Evolutionary conservation across 1,140 invertebrate species (phyloP), one percentile per base, ranked within the genome.

Genomic region (Zophobas morio): DNA sequence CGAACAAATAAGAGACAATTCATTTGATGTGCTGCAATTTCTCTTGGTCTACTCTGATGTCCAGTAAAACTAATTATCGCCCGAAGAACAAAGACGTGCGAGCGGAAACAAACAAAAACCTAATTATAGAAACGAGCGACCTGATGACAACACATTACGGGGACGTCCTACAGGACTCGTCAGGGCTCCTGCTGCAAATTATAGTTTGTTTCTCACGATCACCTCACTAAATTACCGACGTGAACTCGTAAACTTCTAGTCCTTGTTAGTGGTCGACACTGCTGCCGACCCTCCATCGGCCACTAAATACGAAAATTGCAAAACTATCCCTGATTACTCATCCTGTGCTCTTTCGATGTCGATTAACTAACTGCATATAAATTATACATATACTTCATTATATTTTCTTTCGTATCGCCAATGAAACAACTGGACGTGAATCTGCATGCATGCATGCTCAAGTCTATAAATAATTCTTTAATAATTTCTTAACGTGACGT

Each of bases 91-190:
- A 77, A 79, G 77, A 81, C 79, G 79, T 83, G 79, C 76, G 78
- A 82, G 78, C 57, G 77, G 75, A 77, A 78, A 80, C 70, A 80
- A 84, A 83, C 79, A 83, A 81, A 84, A 84, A 84, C 81, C 83
- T 84, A 84, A 84, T 84, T 84, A 84, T 80, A 76, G 82, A 83
- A 84, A 84, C 81, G 82, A 82, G 80, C 81, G 80, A 83, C 80
- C 80, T 83, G 83, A 84, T 83, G 83, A 84, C 83, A 84, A 83
- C 77, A 81, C 82, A 84, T 84, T 84, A 83, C 82, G 46, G 79
- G 74, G 83, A 84, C 80, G 82, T 84, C 83, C 82, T 81, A 60
- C 70, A 81, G 82, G 83, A 84, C 83, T 84, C 82, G 82, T 83
- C 82, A 83, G 81, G 76, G 74, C 70, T 81, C 78, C 79, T 82